Conservation (phyloP, 2,797 vertebrate genomes). For the Lophius americanus region DNA sequence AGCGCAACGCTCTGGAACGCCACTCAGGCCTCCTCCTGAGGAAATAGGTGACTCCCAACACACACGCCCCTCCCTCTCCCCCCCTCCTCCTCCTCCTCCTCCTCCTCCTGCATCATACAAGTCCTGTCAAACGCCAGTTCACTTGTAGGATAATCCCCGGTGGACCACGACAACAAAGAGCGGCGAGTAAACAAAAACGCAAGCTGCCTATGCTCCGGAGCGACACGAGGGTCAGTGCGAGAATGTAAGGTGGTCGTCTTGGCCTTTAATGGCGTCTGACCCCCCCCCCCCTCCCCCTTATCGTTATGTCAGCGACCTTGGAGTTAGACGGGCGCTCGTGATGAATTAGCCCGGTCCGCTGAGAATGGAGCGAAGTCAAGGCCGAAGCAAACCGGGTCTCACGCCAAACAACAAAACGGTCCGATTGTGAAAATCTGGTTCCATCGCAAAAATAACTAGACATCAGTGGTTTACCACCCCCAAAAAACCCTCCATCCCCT, state of each 20-base stretch:
- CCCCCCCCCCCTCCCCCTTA: slow-evolving; percentile 9
- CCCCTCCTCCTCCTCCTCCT: neutral
- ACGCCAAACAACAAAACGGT: no score
- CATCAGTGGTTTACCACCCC: no score
- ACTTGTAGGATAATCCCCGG: slow-evolving; percentile 72
- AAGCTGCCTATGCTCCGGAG: slow-evolving; percentile 40
- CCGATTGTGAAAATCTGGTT: no score
- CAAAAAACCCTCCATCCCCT: no score
- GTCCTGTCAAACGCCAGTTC: slow-evolving; percentile 72
- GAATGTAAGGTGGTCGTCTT: slow-evolving; percentile 43
- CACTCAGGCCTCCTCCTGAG: slow-evolving; percentile 69
- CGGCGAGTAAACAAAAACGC: slow-evolving; percentile 63
- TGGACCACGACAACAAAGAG: slow-evolving; percentile 64
- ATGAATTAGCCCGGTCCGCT: slow-evolving; percentile 70
- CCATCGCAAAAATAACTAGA: no score
- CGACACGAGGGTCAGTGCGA: slow-evolving; percentile 25
- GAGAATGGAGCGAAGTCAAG: slow-evolving; percentile 68
- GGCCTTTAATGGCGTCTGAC: slow-evolving; percentile 65
- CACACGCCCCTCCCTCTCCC: slow-evolving; percentile 10
- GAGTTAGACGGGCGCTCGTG: slow-evolving; percentile 54
- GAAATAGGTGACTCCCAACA: slow-evolving; percentile 74
- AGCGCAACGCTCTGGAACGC: slow-evolving; percentile 46
- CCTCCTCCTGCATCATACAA: slow-evolving; percentile 62
- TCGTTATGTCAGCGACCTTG: slow-evolving; percentile 69
- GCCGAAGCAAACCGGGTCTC: slow-evolving; percentile 40